phyloP scores from a whole-genome alignment of 2,797 vertebrate genomes.

The Phaenicophaeus curvirostris region DNA sequence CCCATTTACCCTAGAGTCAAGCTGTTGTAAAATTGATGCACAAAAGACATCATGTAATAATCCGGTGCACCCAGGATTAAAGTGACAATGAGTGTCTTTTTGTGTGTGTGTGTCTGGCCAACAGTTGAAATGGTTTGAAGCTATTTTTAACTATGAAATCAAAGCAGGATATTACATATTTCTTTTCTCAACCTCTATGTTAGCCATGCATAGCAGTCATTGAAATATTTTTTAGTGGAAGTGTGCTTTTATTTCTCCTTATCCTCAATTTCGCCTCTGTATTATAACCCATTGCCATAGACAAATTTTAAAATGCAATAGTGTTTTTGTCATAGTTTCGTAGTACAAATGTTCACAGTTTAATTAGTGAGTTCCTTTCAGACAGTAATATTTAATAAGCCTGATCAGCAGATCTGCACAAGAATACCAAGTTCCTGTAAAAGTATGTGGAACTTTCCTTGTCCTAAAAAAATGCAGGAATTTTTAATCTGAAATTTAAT shows the following conservation, averaged over 20 bases:
- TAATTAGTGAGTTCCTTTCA: constrained; percentile 54
- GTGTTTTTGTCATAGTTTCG: constrained; percentile 34
- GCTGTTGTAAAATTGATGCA: constrained; percentile 79
- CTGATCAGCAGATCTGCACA: constrained; percentile 34
- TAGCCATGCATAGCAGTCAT: background rate
- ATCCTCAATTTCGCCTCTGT: background rate
- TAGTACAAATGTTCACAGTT: constrained; percentile 9
- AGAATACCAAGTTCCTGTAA: constrained; percentile 41
- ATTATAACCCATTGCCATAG: background rate
- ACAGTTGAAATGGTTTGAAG: constrained; percentile 53
- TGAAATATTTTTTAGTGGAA: constrained; percentile 13
- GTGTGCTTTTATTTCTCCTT: background rate
- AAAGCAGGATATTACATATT: constrained; percentile 47
- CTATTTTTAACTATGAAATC: constrained; percentile 55
- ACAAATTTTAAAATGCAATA: background rate
- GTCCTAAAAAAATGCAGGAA: constrained; percentile 34
- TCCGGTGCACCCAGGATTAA: constrained; percentile 67
- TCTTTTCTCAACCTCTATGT: constrained; percentile 18
- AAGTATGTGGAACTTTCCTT: constrained; percentile 53
- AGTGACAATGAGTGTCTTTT: constrained; percentile 62
- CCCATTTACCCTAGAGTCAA: constrained; percentile 79
- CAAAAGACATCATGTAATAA: constrained; percentile 77
- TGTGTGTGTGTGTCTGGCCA: constrained; percentile 23
- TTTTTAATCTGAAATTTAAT: constrained; percentile 48
- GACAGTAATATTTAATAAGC: constrained; percentile 56